Evolutionary conservation across 2,888 invertebrate species (phyloP), one percentile per base, ranked within the genome.

Genomic region (Drosophila subquinaria): DNA sequence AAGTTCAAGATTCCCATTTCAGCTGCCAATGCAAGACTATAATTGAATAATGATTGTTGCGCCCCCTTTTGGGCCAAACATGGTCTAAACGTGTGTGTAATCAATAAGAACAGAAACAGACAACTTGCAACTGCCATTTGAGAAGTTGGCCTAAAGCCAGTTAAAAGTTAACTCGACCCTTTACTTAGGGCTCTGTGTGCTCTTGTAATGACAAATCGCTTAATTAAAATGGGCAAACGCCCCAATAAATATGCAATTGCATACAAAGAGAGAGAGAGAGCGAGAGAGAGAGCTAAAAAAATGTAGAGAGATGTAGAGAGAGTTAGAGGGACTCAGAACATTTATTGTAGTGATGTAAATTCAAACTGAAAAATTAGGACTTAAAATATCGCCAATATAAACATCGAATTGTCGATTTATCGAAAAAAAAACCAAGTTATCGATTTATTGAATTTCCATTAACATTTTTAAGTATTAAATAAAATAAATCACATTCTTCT

Each of bases 231-330:
- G 70, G 75, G 70, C 75, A 79, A 76, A 85, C 89, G 88, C 89
- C 89, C 86, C 88, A 85, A 88, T 88, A 88, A 86, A 89, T 89
- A 85, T 85, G 88, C 89, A 80, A 84, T 65, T 72, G 68, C 63
- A 23, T 1, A 10, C 11, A 53, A 2, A 15, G 27, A 53, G 15
- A 17, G 15, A 17, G 15, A 45, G 13, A 13, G 23, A 8, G 5
- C 2, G 5, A 38, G 1, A 48, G 10, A 33, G 11, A 1, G 15
- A 17, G 17, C 17, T n/a, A n/a, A n/a, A n/a, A n/a, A n/a, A n/a
- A n/a, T n/a, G n/a, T n/a, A n/a, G n/a, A n/a, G 4, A 30, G 30
- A 30, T 30, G 5, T 5, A 5, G 50, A 35, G 8, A 2, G 8
- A 47, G 23, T 4, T 23, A 23, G n/a, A 45, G 4, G 6, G 27